These are phyloP conservation scores for Chaunax sp. DNA, from an alignment of 2,797 vertebrate species.

Conservation along the genomic window DNA sequence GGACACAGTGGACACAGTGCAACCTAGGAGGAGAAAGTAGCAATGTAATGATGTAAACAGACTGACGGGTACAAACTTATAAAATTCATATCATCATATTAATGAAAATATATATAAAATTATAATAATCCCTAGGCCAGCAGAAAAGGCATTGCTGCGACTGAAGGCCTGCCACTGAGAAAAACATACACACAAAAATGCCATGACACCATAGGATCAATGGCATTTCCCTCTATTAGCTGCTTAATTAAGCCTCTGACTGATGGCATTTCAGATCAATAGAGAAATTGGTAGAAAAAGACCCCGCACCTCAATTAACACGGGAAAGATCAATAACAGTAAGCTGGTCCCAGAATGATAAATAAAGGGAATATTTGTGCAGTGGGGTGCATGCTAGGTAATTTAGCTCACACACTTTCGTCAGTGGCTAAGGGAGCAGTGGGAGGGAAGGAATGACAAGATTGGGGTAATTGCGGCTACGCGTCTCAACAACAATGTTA, in stretches of 20 bases:
- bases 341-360: constrained; percentile 57
- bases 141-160: no score
- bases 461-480: constrained; percentile 59
- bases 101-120: no score
- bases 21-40: no score
- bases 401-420: constrained; percentile 47
- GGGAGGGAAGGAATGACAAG: constrained; percentile 55
- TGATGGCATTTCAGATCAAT: constrained; percentile 79
- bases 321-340: constrained; percentile 66
- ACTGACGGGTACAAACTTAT: no score
- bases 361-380: constrained; percentile 57
- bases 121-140: no score
- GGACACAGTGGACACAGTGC: no score
- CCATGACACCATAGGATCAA: constrained; percentile 64
- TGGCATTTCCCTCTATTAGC: constrained; percentile 79
- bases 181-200: constrained; percentile 26
- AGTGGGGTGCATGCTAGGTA: constrained; percentile 29
- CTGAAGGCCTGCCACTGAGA: not conserved
- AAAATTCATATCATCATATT: no score
- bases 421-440: constrained; percentile 27
- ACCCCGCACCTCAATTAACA: constrained; percentile 77
- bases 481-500: constrained; percentile 55
- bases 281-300: constrained; percentile 75
- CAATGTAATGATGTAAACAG: no score
- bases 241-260: constrained; percentile 80